Evolutionary conservation across 2,888 invertebrate genomes (phyloP).

Genomic region (Xestia sexstrigata): DNA sequence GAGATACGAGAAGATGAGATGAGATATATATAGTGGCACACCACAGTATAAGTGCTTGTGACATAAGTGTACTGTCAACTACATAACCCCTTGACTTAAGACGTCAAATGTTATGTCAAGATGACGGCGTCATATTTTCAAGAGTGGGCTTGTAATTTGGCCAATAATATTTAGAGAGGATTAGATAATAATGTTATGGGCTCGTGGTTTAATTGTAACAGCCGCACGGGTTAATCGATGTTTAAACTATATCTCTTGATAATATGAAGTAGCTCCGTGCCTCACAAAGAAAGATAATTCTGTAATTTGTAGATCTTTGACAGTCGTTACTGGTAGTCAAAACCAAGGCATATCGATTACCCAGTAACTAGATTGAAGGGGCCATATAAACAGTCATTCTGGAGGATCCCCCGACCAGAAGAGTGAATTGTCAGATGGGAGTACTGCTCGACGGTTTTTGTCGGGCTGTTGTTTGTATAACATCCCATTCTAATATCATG

Average conservation of each 20-base stretch:
- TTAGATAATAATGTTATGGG: conserved; percentile 5
- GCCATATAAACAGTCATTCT: neutral
- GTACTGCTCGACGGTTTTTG: too few relatives aligned
- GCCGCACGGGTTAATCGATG: neutral
- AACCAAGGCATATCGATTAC: too few relatives aligned
- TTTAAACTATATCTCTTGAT: too few relatives aligned
- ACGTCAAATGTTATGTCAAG: conserved; percentile 37
- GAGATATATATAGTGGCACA: conserved; percentile 4
- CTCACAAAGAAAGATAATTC: neutral
- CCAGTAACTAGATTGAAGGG: neutral
- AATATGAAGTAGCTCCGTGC: neutral
- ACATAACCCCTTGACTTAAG: conserved; percentile 41
- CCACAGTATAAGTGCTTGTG: conserved; percentile 12
- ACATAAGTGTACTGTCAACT: conserved; percentile 45
- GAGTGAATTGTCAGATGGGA: neutral
- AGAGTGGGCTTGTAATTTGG: conserved; percentile 14
- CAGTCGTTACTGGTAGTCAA: too few relatives aligned
- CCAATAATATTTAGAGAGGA: conserved; percentile 22
- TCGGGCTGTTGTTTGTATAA: too few relatives aligned
- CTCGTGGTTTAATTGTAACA: neutral
- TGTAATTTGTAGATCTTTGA: too few relatives aligned
- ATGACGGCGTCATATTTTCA: conserved; percentile 19
- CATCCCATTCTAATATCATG: too few relatives aligned
- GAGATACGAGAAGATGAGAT: conserved; percentile 7
- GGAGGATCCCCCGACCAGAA: neutral